These are phyloP conservation scores for Loriculus beryllinus DNA, from an alignment of 2,797 vertebrate genomes.

Conservation along the genomic window DNA sequence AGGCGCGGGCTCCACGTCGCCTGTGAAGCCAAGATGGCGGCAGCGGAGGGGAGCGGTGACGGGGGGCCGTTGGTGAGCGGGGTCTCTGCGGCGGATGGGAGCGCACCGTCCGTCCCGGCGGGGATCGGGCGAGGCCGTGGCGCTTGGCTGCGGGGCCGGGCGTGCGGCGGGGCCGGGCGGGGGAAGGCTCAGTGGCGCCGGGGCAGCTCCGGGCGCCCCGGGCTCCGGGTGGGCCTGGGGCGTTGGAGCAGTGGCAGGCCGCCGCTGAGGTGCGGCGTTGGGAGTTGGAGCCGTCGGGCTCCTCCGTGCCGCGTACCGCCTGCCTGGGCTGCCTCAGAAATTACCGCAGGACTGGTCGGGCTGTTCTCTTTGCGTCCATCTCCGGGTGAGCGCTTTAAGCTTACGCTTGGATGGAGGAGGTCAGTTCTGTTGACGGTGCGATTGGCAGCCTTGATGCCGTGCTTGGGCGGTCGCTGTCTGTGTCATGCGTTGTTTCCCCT, in stretches of 20 bases:
- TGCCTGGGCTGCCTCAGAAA: fast-evolving
- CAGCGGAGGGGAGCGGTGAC: background rate
- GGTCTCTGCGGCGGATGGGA: fast-evolving
- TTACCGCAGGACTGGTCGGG: background rate
- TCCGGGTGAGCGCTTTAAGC: background rate
- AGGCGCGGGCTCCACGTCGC: background rate
- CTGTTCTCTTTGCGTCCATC: background rate
- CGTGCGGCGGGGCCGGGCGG: too few relatives aligned
- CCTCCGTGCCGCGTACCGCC: background rate
- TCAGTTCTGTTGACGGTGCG: fast-evolving
- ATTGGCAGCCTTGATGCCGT: background rate
- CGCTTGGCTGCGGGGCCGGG: too few relatives aligned
- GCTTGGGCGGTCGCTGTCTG: fast-evolving
- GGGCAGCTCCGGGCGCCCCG: background rate
- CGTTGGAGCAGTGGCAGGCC: background rate
- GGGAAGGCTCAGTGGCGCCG: background rate
- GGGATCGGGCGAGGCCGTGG: too few relatives aligned
- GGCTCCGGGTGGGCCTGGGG: too few relatives aligned
- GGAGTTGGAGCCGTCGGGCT: fast-evolving
- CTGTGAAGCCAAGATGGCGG: background rate
- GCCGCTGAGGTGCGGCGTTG: background rate
- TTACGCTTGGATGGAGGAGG: fast-evolving
- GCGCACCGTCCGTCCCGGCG: too few relatives aligned
- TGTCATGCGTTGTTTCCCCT: fast-evolving
- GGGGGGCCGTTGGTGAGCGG: background rate